Conservation (phyloP, 2,888 invertebrate species). For the Gnatocerus cornutus region DNA sequence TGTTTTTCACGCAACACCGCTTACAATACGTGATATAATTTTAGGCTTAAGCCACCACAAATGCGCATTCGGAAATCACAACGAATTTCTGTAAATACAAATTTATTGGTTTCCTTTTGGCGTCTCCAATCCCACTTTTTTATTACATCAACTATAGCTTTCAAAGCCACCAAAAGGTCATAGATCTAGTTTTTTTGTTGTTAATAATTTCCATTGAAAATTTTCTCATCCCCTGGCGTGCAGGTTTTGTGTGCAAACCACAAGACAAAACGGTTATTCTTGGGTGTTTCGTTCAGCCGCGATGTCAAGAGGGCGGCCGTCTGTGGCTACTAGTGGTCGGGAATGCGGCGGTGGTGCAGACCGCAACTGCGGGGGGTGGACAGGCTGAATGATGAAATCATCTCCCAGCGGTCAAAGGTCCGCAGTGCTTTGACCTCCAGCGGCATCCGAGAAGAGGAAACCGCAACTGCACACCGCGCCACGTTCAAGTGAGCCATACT, state of each 20-base stretch:
- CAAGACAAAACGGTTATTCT: background rate
- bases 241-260: background rate
- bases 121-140: too few species aligned
- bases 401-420: conserved; percentile 56
- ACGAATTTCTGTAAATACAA: conserved; percentile 10
- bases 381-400: conserved; percentile 63
- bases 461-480: conserved; percentile 36
- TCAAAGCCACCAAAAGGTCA: too few species aligned
- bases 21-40: conserved; percentile 45
- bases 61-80: conserved; percentile 14
- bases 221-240: background rate
- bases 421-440: conserved; percentile 54
- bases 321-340: conserved; percentile 57
- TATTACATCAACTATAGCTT: too few species aligned
- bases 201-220: too few species aligned
- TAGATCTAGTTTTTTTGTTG: too few species aligned
- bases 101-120: background rate
- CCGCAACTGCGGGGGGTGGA: conserved; percentile 60
- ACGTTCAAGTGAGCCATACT: conserved; percentile 41
- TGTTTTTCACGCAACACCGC: conserved; percentile 46
- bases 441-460: conserved; percentile 37
- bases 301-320: conserved; percentile 39
- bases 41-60: conserved; percentile 24
- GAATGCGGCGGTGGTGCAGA: conserved; percentile 61
- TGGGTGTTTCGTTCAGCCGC: conserved; percentile 22